phyloP scores from a whole-genome alignment of 2,113 vertebrate genomes.

The Leucopternis melanops region DNA sequence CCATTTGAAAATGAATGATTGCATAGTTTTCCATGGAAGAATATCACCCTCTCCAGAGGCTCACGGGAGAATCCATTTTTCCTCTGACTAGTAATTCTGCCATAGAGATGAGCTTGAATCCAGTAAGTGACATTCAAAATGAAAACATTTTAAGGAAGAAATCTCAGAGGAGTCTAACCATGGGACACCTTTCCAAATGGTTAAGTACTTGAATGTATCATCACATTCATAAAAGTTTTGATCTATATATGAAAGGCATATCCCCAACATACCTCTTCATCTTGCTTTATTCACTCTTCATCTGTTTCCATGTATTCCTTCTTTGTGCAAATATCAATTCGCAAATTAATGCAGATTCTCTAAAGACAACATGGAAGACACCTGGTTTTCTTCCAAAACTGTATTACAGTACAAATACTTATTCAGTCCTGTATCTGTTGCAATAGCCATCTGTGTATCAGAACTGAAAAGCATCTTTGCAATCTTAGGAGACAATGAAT shows the following conservation, averaged over 20 bases:
- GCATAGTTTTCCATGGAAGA: neutral
- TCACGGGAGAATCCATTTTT: neutral
- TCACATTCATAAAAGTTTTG: neutral
- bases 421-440: neutral
- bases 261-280: neutral
- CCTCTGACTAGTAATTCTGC: neutral
- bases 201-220: neutral
- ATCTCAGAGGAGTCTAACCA: neutral
- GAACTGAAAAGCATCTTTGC: neutral
- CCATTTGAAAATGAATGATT: neutral
- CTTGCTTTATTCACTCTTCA: neutral
- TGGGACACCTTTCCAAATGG: neutral
- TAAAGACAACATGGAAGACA: neutral
- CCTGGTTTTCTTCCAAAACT: neutral
- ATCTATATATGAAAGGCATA: neutral
- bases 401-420: neutral
- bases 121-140: neutral
- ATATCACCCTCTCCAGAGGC: neutral
- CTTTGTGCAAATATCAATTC: neutral
- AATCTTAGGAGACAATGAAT: neutral
- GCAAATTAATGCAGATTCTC: neutral
- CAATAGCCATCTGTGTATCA: neutral
- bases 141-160: neutral
- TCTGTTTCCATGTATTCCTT: neutral
- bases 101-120: neutral